Base-by-base conservation (phyloP, 2,888 invertebrate species). In the Melieria omissa region DNA sequence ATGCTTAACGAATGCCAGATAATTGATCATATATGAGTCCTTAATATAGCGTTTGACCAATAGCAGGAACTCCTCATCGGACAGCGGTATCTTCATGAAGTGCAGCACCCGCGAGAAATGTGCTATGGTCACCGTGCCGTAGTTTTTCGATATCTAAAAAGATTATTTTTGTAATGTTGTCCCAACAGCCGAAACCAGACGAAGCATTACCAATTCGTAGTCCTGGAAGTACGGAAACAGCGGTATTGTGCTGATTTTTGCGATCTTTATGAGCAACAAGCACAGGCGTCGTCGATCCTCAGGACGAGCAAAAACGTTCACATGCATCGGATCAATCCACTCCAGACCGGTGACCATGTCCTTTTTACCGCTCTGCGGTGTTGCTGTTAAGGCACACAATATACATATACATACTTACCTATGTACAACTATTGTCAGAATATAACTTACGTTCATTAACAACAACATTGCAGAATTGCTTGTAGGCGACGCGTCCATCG, bases 11-110 rank as follows among this genome's bases (percentile, higher is more conserved):
- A 95, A 93, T 6, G 93, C 93, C 8, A 93, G 89, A 81, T 94
- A 95, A 86, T 94, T 94, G 1, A 95, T 87, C 42, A 93, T 92
- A 85, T 93, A 94, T 3, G 91, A 90, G 85, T 93, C 92, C 82
- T 92, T 93, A 79, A 93, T 89, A 86, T 92, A 95, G 79, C 92
- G 91, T 79, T 93, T 92, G 70, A 94, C 89, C 12, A 95, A 87
- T 61, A 95, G 86, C 79, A 91, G 89, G 84, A 93, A 93, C 86
- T 95, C 94, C 16, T 92, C 90, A 2, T 92, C 88, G 0, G 92
- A 91, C 16, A 94, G 86, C 45, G 90, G 87, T 73, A 94, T 90
- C 66, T 92, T 91, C 81, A 94, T 87, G 85, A 92, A 93, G 80
- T 91, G 90, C 14, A 95, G 87, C 71, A 95, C 90, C 73, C 94